Conservation (phyloP, 2,888 invertebrate genomes). For the Yponomeuta malinellus region DNA sequence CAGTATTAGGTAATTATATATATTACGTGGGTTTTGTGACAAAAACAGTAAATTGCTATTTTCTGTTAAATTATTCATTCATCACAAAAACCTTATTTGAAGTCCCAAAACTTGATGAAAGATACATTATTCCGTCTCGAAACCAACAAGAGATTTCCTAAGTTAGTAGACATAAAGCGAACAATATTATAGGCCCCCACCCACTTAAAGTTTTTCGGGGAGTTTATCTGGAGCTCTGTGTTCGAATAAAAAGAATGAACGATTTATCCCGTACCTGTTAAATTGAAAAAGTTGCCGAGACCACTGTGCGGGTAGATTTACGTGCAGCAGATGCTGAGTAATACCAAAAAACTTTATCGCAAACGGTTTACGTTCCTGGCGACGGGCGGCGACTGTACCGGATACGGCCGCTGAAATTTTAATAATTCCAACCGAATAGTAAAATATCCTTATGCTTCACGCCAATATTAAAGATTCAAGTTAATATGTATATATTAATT, state of each 20-base stretch:
- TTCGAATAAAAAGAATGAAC: constrained; percentile 74
- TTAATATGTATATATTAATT: no score
- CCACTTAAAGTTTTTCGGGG: constrained; percentile 48
- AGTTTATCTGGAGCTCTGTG: constrained; percentile 70
- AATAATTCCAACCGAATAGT: constrained; percentile 56
- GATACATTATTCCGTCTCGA: not conserved
- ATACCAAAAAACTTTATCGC: constrained; percentile 72
- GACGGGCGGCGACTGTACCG: constrained; percentile 21
- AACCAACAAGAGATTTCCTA: constrained; percentile 38
- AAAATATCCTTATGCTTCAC: constrained; percentile 28
- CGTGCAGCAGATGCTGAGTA: constrained; percentile 67
- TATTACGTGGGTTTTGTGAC: no score
- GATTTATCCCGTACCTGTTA: constrained; percentile 75
- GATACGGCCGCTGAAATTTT: constrained; percentile 37
- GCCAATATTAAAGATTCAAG: not conserved
- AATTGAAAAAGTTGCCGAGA: constrained; percentile 74
- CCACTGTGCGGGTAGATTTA: constrained; percentile 70
- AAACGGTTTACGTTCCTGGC: constrained; percentile 45
- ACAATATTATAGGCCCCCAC: constrained; percentile 44
- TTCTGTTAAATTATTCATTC: not conserved
- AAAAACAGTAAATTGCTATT: not conserved
- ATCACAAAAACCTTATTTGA: not conserved
- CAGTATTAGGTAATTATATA: no score
- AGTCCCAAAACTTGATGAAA: not conserved
- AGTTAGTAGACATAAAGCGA: constrained; percentile 50